phyloP scores from a whole-genome alignment of 1,140 invertebrate species.

The Aphidius ervi region DNA sequence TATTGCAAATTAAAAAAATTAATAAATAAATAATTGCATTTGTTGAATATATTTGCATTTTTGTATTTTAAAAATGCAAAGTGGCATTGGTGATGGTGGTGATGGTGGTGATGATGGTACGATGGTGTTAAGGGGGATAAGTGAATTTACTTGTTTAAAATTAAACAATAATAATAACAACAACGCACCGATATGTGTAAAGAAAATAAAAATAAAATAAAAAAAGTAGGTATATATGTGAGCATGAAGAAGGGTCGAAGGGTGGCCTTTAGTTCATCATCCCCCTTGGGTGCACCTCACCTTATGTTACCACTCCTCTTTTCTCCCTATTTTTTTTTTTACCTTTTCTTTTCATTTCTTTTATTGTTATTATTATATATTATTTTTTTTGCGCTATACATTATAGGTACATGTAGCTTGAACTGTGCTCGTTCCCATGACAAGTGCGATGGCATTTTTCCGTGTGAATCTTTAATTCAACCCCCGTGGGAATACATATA shows the following conservation, averaged over 20 bases:
- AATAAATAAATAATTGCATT: too few relatives aligned
- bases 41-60: too few relatives aligned
- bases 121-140: too few relatives aligned
- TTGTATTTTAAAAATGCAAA: too few relatives aligned
- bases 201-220: slow-evolving; percentile 14
- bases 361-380: background rate
- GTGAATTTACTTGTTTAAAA: too few relatives aligned
- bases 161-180: too few relatives aligned
- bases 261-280: slow-evolving; percentile 17
- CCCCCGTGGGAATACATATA: slow-evolving; percentile 23
- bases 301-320: slow-evolving; percentile 15
- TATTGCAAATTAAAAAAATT: too few relatives aligned
- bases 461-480: slow-evolving; percentile 51
- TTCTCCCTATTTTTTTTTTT: slow-evolving; percentile 17
- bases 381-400: slow-evolving; percentile 4
- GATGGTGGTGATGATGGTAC: too few relatives aligned
- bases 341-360: background rate
- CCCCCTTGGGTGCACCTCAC: slow-evolving; percentile 24
- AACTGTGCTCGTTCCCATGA: slow-evolving; percentile 46
- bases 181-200: background rate
- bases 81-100: too few relatives aligned
- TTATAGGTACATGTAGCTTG: background rate
- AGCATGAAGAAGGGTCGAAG: slow-evolving; percentile 8
- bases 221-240: slow-evolving; percentile 4
- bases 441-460: slow-evolving; percentile 47